Evolutionary conservation across 2,888 invertebrate genomes (phyloP).

Genomic region (Tortrix viridana): DNA sequence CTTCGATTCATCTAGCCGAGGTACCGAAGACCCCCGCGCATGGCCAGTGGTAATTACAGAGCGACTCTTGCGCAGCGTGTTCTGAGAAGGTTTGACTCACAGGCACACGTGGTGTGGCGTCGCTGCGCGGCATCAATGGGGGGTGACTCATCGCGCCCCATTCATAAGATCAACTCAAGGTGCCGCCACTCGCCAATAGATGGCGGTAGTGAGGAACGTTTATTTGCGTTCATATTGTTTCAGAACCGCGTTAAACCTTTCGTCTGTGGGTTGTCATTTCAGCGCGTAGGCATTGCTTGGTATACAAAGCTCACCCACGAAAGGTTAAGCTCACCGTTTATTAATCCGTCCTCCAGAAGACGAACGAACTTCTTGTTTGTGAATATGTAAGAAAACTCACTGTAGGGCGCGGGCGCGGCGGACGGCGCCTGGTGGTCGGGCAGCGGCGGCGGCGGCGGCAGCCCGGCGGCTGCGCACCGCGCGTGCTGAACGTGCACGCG

Average conservation of each 20-base stretch:
- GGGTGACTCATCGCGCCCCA: slow-evolving; percentile 65
- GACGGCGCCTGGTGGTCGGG: slow-evolving; percentile 65
- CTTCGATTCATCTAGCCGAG: background rate
- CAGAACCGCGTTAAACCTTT: background rate
- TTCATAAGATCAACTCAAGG: slow-evolving; percentile 72
- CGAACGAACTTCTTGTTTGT: no score
- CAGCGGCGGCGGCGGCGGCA: slow-evolving; percentile 75
- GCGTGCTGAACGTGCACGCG: slow-evolving; percentile 78
- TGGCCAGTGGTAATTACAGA: slow-evolving; percentile 31
- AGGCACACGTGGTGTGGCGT: background rate
- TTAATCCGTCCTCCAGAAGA: no score
- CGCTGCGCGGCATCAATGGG: slow-evolving; percentile 35
- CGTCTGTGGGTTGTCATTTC: no score
- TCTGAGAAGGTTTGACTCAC: slow-evolving; percentile 37
- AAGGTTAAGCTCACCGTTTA: no score
- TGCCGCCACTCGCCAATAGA: slow-evolving; percentile 44
- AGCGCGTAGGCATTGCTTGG: no score
- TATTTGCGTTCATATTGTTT: background rate
- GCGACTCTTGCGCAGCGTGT: slow-evolving; percentile 8
- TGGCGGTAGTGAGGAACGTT: slow-evolving; percentile 49
- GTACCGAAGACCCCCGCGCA: slow-evolving; percentile 9
- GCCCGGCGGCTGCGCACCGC: slow-evolving; percentile 75
- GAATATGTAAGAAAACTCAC: slow-evolving; percentile 7
- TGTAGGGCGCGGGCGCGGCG: slow-evolving; percentile 39
- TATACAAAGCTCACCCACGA: no score